Conservation (phyloP, 1,140 invertebrate species). For the Nymphalis io region DNA sequence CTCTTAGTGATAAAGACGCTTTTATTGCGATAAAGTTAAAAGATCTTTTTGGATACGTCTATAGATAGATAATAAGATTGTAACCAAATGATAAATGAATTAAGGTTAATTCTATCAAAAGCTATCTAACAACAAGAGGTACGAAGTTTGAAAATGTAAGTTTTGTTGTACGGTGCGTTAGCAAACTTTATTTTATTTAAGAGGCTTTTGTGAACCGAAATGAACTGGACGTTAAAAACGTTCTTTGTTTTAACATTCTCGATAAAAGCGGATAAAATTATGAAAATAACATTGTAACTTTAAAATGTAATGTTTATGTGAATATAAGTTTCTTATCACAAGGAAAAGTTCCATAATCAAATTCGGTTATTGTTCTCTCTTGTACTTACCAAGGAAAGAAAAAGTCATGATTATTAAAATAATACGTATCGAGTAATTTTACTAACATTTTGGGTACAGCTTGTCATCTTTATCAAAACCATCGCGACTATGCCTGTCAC, state of each 20-base stretch:
- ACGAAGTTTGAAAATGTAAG: conserved; percentile 33
- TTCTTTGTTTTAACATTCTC: conserved; percentile 33
- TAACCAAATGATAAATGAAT: conserved; percentile 28
- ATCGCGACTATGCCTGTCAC: not conserved
- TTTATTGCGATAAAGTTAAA: not conserved
- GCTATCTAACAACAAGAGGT: conserved; percentile 25
- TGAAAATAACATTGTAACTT: not conserved
- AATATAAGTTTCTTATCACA: not conserved
- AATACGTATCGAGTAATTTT: not conserved
- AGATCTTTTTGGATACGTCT: not conserved
- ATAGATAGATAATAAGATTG: conserved; percentile 6
- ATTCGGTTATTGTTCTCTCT: too few species aligned
- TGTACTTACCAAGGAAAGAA: too few species aligned
- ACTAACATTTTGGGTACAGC: not conserved
- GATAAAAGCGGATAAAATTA: conserved; percentile 33
- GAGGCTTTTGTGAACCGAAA: conserved; percentile 42
- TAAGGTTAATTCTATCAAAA: conserved; percentile 27
- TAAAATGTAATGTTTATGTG: not conserved
- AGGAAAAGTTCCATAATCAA: not conserved
- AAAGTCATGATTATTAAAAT: conserved; percentile 1
- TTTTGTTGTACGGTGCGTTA: conserved; percentile 27
- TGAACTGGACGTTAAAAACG: conserved; percentile 16
- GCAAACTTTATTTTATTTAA: conserved; percentile 48
- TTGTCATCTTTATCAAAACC: not conserved
- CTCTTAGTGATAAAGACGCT: not conserved